Conservation (phyloP, 1,140 invertebrate genomes). For the Thaumetopoea pityocampa region DNA sequence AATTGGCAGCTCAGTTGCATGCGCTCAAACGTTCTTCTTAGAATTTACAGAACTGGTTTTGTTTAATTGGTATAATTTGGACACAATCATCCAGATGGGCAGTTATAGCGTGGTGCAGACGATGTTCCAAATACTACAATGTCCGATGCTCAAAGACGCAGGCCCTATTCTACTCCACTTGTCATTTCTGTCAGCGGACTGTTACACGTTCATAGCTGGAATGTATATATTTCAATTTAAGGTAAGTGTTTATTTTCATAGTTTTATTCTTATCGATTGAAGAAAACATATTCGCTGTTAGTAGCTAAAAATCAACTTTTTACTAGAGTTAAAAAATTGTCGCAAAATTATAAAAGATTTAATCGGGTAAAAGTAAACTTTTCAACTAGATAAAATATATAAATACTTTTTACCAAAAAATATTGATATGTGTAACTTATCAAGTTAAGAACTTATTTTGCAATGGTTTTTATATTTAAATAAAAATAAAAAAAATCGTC, state of each 20-base stretch:
- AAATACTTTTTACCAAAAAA: no score
- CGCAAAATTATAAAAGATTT: no score
- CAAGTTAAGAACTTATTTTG: no score
- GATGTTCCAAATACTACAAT: slow-evolving; percentile 86
- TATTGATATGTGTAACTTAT: no score
- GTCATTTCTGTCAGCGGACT: slow-evolving; percentile 89
- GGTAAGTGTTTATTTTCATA: slow-evolving; percentile 74
- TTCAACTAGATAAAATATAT: no score
- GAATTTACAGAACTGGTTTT: slow-evolving; percentile 75
- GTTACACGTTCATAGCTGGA: slow-evolving; percentile 89
- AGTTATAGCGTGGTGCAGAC: slow-evolving; percentile 78
- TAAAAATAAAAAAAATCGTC: no score
- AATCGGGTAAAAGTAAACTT: no score
- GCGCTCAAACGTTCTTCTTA: slow-evolving; percentile 81
- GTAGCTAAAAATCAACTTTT: no score
- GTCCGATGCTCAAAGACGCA: slow-evolving; percentile 85
- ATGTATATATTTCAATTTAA: slow-evolving; percentile 89
- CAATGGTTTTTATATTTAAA: no score
- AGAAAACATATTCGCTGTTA: no score
- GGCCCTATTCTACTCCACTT: slow-evolving; percentile 90
- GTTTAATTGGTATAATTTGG: slow-evolving; percentile 75
- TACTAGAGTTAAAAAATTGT: no score
- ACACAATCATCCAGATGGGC: slow-evolving; percentile 61
- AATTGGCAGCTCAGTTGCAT: slow-evolving; percentile 87
- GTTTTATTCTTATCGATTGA: no score